A percentile compares a stretch with the other conserved stretches of the same genome.
Evolutionary conservation across 2,888 invertebrate species (phyloP).

Genomic region (Liposcelis brunnea): DNA sequence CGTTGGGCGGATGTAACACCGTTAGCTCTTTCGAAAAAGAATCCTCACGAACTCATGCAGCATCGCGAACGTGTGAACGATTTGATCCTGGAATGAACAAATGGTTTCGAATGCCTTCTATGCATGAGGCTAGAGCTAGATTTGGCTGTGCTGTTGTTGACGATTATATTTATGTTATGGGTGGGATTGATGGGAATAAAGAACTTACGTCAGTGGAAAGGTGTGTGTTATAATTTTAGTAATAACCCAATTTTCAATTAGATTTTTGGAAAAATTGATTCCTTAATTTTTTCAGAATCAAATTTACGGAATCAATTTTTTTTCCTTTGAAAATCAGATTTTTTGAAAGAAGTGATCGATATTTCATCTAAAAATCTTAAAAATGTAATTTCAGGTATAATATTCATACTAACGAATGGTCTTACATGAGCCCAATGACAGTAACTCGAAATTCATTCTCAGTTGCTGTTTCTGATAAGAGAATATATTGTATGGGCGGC

Average conservation of each 20-base stretch:
- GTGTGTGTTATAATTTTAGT: constrained; percentile 14
- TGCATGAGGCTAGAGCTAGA: constrained; percentile 21
- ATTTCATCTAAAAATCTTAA: background rate
- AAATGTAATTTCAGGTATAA: constrained; percentile 18
- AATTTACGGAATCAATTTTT: too few relatives aligned
- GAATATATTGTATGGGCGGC: constrained; percentile 23
- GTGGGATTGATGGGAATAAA: constrained; percentile 21
- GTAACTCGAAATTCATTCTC: constrained; percentile 21
- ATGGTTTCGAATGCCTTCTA: constrained; percentile 21
- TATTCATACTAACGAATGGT: constrained; percentile 22
- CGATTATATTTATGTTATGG: constrained; percentile 21
- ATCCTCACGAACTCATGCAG: too few relatives aligned
- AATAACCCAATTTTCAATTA: too few relatives aligned
- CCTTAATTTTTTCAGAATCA: too few relatives aligned
- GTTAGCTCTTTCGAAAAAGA: background rate
- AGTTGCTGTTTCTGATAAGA: constrained; percentile 19
- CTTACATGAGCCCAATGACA: constrained; percentile 21
- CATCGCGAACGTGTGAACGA: constrained; percentile 16
- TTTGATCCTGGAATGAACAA: constrained; percentile 19
- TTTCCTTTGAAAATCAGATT: background rate
- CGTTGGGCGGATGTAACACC: background rate
- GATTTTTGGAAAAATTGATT: too few relatives aligned
- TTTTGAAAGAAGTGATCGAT: too few relatives aligned
- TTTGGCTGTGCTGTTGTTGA: constrained; percentile 21
- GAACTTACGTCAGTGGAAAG: constrained; percentile 22